phyloP scores from a whole-genome alignment of 2,888 invertebrate species.

The Quadriops clusia region DNA sequence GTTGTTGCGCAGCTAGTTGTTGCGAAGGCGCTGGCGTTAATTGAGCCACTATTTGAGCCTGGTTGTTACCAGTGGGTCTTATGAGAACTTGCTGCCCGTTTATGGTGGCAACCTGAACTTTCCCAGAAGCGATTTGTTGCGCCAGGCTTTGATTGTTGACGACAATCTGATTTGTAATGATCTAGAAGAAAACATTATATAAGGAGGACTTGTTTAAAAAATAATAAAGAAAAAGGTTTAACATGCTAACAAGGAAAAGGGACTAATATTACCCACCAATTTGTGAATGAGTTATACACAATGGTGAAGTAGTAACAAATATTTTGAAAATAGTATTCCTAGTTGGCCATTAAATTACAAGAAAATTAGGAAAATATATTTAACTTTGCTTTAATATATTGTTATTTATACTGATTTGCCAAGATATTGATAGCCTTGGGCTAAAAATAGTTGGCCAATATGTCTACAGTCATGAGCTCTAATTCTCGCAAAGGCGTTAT shows the following conservation, averaged over 20 bases:
- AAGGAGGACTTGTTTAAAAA: not conserved
- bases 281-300: too few relatives aligned
- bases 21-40: slow-evolving; percentile 34
- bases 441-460: too few relatives aligned
- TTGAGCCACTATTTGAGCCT: slow-evolving; percentile 66
- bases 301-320: too few relatives aligned
- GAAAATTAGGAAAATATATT: too few relatives aligned
- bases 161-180: slow-evolving; percentile 54
- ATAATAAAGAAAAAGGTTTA: not conserved
- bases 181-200: slow-evolving; percentile 24
- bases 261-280: too few relatives aligned
- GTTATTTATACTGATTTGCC: too few relatives aligned
- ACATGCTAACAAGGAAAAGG: slow-evolving; percentile 1
- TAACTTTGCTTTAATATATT: too few relatives aligned
- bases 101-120: slow-evolving; percentile 71
- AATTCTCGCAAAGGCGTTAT: too few relatives aligned
- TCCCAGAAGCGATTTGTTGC: slow-evolving; percentile 71
- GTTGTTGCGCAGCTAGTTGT: slow-evolving; percentile 10
- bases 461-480: too few relatives aligned
- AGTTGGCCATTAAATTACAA: too few relatives aligned
- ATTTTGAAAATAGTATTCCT: too few relatives aligned
- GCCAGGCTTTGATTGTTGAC: slow-evolving; percentile 66
- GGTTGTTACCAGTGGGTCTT: slow-evolving; percentile 64
- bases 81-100: slow-evolving; percentile 79
- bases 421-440: too few relatives aligned